These are phyloP conservation scores for Drosophila macrothrix DNA, from an alignment of 2,888 invertebrate genomes.

Conservation along the genomic window DNA sequence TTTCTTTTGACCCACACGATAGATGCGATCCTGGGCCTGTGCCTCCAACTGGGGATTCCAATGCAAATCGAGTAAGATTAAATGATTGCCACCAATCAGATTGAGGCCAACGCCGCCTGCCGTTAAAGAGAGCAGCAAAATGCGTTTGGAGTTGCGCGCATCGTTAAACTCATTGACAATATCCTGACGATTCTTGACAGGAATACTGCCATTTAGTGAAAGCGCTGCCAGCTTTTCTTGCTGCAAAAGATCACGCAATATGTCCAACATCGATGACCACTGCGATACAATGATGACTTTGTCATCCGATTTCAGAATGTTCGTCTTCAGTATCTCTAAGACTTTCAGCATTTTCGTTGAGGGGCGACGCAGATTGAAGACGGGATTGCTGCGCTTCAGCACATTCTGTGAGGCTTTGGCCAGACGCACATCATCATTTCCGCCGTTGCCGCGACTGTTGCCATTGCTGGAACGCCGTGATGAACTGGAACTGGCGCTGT, in stretches of 20 bases:
- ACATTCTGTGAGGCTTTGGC: slow-evolving; percentile 88
- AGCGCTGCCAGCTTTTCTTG: slow-evolving; percentile 86
- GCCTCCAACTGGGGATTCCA: slow-evolving; percentile 99
- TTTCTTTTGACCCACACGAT: slow-evolving; percentile 94
- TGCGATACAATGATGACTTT: slow-evolving; percentile 96
- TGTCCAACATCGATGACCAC: slow-evolving; percentile 93
- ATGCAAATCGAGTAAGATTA: slow-evolving; percentile 95
- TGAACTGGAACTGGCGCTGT: slow-evolving; percentile 38
- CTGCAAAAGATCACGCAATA: slow-evolving; percentile 89
- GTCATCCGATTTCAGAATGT: slow-evolving; percentile 87
- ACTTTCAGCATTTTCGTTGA: slow-evolving; percentile 89
- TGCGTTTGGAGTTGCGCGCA: slow-evolving; percentile 86
- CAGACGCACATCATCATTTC: slow-evolving; percentile 83
- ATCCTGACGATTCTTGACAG: slow-evolving; percentile 89
- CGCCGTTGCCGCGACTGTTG: slow-evolving; percentile 7
- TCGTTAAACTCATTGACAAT: slow-evolving; percentile 91
- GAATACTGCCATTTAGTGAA: slow-evolving; percentile 91
- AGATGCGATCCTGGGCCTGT: slow-evolving; percentile 97
- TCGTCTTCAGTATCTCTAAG: slow-evolving; percentile 86
- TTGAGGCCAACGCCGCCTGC: slow-evolving; percentile 98
- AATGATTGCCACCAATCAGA: slow-evolving; percentile 95
- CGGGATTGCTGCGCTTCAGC: slow-evolving; percentile 89
- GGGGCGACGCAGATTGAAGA: slow-evolving; percentile 87
- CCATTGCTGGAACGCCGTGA: slow-evolving; percentile 24
- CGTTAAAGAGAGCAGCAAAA: slow-evolving; percentile 93